A percentile compares a stretch with the other conserved stretches of the same genome.
Evolutionary conservation across 1,140 invertebrate genomes (phyloP).

Genomic region (Galleria mellonella): DNA sequence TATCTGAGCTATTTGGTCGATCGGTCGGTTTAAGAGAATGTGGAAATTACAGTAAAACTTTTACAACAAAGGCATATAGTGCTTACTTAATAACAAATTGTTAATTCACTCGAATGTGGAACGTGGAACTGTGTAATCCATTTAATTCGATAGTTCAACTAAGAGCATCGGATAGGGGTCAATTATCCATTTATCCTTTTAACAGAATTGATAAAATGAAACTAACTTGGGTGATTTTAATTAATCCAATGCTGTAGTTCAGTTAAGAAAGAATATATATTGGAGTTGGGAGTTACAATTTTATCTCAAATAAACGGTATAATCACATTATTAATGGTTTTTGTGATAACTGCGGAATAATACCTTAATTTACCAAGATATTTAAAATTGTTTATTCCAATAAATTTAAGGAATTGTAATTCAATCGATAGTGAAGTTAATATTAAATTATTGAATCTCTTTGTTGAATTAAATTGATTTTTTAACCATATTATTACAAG

Average conservation of each 20-base stretch:
- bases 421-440: no score
- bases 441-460: no score
- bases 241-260: slow-evolving; percentile 51
- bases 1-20: no score
- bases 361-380: no score
- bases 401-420: no score
- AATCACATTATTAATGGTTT: background rate
- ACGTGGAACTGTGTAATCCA: slow-evolving; percentile 53
- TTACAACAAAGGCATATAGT: no score
- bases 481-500: no score
- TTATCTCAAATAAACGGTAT: slow-evolving; percentile 7
- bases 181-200: slow-evolving; percentile 73
- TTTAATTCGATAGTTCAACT: slow-evolving; percentile 62
- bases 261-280: slow-evolving; percentile 56
- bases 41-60: no score
- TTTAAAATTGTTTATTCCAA: no score
- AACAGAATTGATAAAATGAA: slow-evolving; percentile 72
- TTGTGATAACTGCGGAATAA: background rate
- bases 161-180: slow-evolving; percentile 64
- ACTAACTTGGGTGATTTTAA: slow-evolving; percentile 63
- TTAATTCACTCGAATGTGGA: slow-evolving; percentile 18
- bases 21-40: no score
- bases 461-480: no score
- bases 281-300: slow-evolving; percentile 10
- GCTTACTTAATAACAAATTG: no score